Conservation (phyloP, 2,113 vertebrate species). For the Gavia stellata region DNA sequence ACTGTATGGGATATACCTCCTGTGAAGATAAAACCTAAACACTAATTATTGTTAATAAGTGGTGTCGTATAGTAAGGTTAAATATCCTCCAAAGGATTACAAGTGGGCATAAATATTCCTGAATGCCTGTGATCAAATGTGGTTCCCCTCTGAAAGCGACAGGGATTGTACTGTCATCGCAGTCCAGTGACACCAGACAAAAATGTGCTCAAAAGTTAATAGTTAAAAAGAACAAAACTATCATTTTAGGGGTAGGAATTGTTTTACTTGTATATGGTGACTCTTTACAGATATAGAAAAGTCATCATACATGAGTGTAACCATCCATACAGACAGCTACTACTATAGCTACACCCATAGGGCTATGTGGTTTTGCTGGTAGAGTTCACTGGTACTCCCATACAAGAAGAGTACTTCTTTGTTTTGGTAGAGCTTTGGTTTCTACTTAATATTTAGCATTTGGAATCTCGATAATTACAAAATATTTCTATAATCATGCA, state of each 20-base stretch:
- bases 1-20: neutral
- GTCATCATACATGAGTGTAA: neutral
- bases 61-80: neutral
- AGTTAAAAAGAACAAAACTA: neutral
- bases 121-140: neutral
- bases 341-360: neutral
- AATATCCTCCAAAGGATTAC: neutral
- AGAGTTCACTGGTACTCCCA: neutral
- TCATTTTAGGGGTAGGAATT: neutral
- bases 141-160: neutral
- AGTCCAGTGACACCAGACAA: neutral
- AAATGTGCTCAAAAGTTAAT: neutral
- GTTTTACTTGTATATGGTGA: neutral
- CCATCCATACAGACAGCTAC: neutral
- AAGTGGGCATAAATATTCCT: neutral
- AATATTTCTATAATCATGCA: neutral
- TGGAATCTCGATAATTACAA: neutral
- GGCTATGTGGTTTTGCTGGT: neutral
- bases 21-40: constrained; percentile 10
- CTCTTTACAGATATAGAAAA: neutral
- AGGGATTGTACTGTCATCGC: neutral
- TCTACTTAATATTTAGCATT: neutral
- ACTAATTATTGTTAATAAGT: constrained; percentile 33
- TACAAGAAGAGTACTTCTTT: neutral
- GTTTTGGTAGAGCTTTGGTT: neutral